phyloP scores from a whole-genome alignment of 2,113 vertebrate species.

The Eurypyga helias region DNA sequence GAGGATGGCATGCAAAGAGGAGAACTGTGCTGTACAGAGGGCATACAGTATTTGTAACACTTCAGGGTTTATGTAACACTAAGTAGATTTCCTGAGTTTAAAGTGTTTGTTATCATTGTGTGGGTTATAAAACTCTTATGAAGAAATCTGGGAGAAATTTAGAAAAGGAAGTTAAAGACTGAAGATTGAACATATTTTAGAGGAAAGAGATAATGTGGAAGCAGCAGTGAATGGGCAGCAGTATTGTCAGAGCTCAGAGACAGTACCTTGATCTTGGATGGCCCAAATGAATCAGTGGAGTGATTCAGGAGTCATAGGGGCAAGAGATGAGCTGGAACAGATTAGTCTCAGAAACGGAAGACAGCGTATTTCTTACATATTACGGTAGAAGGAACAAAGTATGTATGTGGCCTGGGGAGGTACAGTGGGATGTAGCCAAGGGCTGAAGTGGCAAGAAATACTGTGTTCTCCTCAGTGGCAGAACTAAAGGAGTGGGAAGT shows the following conservation, averaged over 20 bases:
- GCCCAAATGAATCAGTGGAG: background rate
- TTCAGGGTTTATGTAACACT: background rate
- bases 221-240: background rate
- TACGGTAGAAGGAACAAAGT: background rate
- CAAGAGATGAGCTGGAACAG: background rate
- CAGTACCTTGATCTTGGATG: background rate
- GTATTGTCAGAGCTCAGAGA: background rate
- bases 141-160: background rate
- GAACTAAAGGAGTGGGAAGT: conserved; percentile 14
- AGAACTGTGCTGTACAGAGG: background rate
- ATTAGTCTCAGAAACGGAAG: background rate
- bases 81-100: background rate
- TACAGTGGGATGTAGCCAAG: background rate
- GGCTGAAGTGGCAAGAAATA: background rate
- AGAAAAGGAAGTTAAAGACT: background rate
- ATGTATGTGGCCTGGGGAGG: background rate
- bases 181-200: background rate
- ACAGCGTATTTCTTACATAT: background rate
- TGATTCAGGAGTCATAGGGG: fast-evolving
- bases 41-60: background rate
- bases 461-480: background rate
- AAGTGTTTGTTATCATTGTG: background rate
- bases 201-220: background rate
- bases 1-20: background rate
- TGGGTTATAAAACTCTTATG: background rate